Evolutionary conservation across 2,113 vertebrate genomes (phyloP), one percentile per base, ranked within the genome.

Genomic region (Macquaria ambigua): DNA sequence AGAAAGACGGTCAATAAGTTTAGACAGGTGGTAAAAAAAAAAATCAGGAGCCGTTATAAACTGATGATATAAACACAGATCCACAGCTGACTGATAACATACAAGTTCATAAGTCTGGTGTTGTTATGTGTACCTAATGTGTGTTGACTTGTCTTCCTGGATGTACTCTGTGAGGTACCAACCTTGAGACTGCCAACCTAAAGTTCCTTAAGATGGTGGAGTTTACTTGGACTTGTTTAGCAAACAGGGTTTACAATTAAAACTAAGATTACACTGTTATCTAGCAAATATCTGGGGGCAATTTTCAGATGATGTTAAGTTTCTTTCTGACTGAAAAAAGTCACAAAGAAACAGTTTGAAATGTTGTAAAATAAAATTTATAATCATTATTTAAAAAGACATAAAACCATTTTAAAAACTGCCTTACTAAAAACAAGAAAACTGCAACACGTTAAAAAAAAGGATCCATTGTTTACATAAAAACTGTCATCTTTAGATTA

Each of bases 1-100:
- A 68, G 15, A 34, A 23, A 97, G 46, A 53, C 4, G 14, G 21
- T 79, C 8, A 6, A 10, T 39, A 2, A 52, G 59, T 37, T 61
- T 21, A 28, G 55, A 61, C 37, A 15, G 18, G 8, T 4, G 64
- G 18, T 21, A 37, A 37, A 37, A 20, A 63, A 31, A 31, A 31
- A 31, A 31, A 31, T 37, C 61, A 46, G 43, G 12, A 46, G 43
- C 11, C 12, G 11, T 12, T 46, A 12, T 46, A 46, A 46, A 46
- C 43, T 46, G 43, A 46, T 46, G 43, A 31, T 46, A n/a, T n/a
- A n/a, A n/a, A n/a, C 12, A 46, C 46, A 46, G 46, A 46, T 14
- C 46, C 10, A 46, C 46, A 43, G 41, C 41, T 61, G 25, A 46
- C 11, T 46, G 43, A 46, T 46, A 14, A 46, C 12, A 46, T 46